A percentile compares a stretch with the other conserved stretches of the same genome.
phyloP scores from a whole-genome alignment of 1,140 invertebrate species.

The Bombus fervidus region DNA sequence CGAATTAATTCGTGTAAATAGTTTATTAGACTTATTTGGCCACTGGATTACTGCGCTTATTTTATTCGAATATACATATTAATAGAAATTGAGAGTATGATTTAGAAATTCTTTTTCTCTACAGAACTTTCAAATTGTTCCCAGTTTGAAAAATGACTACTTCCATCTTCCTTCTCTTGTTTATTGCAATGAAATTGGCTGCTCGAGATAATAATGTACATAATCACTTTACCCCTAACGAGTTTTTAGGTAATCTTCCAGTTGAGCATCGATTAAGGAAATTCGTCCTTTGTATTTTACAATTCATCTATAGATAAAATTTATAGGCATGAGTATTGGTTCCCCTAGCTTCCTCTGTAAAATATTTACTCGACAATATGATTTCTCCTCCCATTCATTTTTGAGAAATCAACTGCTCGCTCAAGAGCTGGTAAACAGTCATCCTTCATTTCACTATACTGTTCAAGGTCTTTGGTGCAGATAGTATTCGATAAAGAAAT shows the following conservation, averaged over 20 bases:
- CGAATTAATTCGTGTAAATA: slow-evolving; percentile 52
- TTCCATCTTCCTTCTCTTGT: neutral
- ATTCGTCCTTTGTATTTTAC: slow-evolving; percentile 13
- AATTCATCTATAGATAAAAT: neutral
- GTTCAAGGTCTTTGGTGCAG: neutral
- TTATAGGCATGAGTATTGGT: neutral
- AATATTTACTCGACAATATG: neutral
- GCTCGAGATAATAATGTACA: neutral
- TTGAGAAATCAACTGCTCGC: neutral
- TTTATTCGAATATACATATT: slow-evolving; percentile 40
- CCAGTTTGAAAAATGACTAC: slow-evolving; percentile 52
- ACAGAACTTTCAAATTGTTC: slow-evolving; percentile 64
- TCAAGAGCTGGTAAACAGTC: neutral
- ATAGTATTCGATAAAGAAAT: neutral
- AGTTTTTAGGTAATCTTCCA: neutral
- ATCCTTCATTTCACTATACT: neutral
- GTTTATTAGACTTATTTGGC: slow-evolving; percentile 63
- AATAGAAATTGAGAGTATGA: slow-evolving; percentile 34
- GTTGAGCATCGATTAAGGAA: slow-evolving; percentile 2
- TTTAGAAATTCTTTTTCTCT: slow-evolving; percentile 32
- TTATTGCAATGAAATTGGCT: slow-evolving; percentile 38
- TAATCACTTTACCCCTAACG: neutral
- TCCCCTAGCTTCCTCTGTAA: neutral
- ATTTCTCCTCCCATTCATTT: neutral
- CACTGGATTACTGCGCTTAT: slow-evolving; percentile 65